Evolutionary conservation across 2,797 vertebrate genomes (phyloP), one percentile per base, ranked within the genome.

Genomic region (Urosaurus nigricauda): DNA sequence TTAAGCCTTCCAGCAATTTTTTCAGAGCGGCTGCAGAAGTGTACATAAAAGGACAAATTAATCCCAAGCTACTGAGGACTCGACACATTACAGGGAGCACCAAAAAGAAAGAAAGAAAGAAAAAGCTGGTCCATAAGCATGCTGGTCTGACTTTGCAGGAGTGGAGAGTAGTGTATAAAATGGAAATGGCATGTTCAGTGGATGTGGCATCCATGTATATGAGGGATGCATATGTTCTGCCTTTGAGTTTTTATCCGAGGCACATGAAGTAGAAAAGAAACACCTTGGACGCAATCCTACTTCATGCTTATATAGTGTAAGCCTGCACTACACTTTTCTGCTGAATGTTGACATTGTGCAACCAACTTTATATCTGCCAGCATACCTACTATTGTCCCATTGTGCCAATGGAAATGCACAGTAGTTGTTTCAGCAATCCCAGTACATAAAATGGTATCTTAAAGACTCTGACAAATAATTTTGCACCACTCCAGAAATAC

Each of bases 31-130:
- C 75, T 68, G 51, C 53, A 73, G 21, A 79, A 60, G 29, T 60
- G 8, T 89, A 73, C 51, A 73, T 89, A 58, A 85, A 88, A 79
- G 77, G 77, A 29, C 35, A 84, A 79, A 89, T 89, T 79, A 89
- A 84, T 71, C 63, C 83, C 65, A 60, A 71, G 21, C 63, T 32
- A 60, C 29, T 3, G 75, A 84, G 75, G 58, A 53, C 12, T 79
- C 70, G 17, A 79, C 29, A 32, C 29, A 43, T 74, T 88, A 58
- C 1, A 8, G 35, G 56, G 24, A n/a, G 37, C 24, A 35, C 17
- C 26, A 17, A n/a, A 32, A 19, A 17, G 1, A 51, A 8, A 32
- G n/a, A n/a, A 47, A 26, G 21, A 32, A 19, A 74, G 37, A 12
- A 37, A 47, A 63, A 51, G 13, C 78, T 26, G 16, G 5, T 37